Base-by-base conservation (phyloP, 1,140 invertebrate genomes). In the Muscidifurax raptorellus region DNA sequence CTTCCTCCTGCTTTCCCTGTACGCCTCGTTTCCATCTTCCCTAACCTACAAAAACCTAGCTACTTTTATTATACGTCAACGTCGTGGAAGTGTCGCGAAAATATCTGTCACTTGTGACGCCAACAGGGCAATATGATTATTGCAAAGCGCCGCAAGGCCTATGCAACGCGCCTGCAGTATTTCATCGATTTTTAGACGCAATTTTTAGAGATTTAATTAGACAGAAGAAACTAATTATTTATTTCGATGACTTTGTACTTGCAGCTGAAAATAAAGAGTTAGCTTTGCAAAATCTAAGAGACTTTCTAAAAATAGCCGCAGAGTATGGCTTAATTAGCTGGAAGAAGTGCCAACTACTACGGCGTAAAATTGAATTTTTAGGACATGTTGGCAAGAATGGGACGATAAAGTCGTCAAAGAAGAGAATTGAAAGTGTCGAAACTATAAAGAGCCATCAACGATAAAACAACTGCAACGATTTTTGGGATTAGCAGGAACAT, bases 71-170 rank as follows among this genome's bases (percentile, higher is more conserved):
- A n/a, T n/a, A 93, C 69, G 86, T 93, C 2, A 47, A 76, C 9
- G 80, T 92, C 0, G 75, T 86, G 32, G 86, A 89, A 67, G 27
- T 86, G 40, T 85, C 86, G 84, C 85, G 78, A 59, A 86, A 89
- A 30, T 91, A 89, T 77, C 88, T 86, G 10, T 86, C 90, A 52
- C 90, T 92, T 79, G 86, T 90, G 25, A 88, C 88, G 2, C 80
- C 84, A 66, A 25, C 25, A 18, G 86, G 88, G 5, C 86, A 88
- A 59, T 90, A 85, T 64, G 86, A 90, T 78, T 90, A 32, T 86
- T 85, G 81, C 76, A 44, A 75, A 74, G 52, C 22, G 18, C 69
- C 69, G 12, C 30, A 32, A 32, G 69, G 69, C 13, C 30, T 72
- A 13, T 72, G 69, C 22, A 72, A 30, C 5, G 81, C 52, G 2